These are phyloP conservation scores for Druon quercuslanigerum DNA, from an alignment of 1,140 invertebrate genomes.

Conservation along the genomic window DNA sequence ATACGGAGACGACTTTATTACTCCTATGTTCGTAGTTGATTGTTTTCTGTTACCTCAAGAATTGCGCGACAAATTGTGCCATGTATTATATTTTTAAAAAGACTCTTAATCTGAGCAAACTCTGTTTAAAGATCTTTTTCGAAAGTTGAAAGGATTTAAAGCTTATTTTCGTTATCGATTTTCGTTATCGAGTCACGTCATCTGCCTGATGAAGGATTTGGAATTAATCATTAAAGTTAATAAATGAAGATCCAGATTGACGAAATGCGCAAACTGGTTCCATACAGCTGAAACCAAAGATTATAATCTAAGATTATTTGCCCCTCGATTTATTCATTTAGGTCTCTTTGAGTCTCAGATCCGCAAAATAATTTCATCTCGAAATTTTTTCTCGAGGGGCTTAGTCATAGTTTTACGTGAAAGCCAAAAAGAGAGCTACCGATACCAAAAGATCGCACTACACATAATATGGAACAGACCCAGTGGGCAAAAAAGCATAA, in stretches of 20 bases:
- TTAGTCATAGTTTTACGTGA: slow-evolving; percentile 69
- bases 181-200: slow-evolving; percentile 12
- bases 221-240: too few species aligned
- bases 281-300: slow-evolving; percentile 74
- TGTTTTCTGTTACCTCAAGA: slow-evolving; percentile 18
- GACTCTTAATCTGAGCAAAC: background rate
- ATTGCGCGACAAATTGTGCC: slow-evolving; percentile 24
- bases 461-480: background rate
- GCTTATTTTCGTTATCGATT: slow-evolving; percentile 33
- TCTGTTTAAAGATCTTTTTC: background rate
- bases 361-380: slow-evolving; percentile 11
- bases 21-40: background rate
- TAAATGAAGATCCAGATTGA: slow-evolving; percentile 5
- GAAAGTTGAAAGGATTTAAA: slow-evolving; percentile 31
- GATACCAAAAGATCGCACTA: slow-evolving; percentile 58
- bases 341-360: background rate
- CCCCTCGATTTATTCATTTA: slow-evolving; percentile 48
- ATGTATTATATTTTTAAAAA: slow-evolving; percentile 8
- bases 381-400: slow-evolving; percentile 49
- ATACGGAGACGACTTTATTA: slow-evolving; percentile 5
- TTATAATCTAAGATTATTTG: slow-evolving; percentile 64
- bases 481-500: too few species aligned
- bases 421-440: slow-evolving; percentile 65
- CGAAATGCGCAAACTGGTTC: slow-evolving; percentile 56
- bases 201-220: too few species aligned